phyloP scores from a whole-genome alignment of 2,113 vertebrate species.

The Ictidomys tridecemlineatus region DNA sequence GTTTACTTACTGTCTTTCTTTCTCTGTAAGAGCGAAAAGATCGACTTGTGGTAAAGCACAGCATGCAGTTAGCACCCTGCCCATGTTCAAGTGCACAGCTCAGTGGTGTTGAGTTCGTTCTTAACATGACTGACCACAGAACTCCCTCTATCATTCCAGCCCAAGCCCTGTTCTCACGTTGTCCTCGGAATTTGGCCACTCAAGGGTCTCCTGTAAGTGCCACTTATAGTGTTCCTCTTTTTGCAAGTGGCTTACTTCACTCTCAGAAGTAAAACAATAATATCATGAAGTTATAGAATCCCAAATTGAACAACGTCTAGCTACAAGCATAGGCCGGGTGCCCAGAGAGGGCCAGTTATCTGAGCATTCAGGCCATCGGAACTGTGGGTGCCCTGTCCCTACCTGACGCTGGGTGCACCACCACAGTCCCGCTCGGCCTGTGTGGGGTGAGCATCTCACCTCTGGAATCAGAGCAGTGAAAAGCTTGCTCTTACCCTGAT shows the following conservation, averaged over 20 bases:
- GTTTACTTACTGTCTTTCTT: neutral
- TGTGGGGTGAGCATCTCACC: neutral
- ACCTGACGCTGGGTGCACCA: fast-evolving
- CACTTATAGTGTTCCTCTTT: neutral
- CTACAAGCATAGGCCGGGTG: neutral
- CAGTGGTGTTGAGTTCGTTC: fast-evolving
- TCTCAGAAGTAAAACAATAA: neutral
- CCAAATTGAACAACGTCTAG: neutral
- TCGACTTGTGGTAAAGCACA: neutral
- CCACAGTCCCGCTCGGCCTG: neutral
- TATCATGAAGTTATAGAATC: neutral
- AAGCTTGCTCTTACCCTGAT: neutral
- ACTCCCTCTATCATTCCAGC: neutral
- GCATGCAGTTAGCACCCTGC: fast-evolving
- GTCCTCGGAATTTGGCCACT: neutral
- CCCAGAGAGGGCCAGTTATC: neutral
- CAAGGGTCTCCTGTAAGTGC: neutral
- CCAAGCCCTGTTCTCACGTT: neutral
- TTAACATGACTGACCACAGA: fast-evolving
- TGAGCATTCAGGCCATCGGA: neutral
- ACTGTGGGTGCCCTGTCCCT: neutral
- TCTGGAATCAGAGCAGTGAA: neutral
- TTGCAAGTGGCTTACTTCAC: neutral
- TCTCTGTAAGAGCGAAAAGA: neutral
- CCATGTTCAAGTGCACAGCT: fast-evolving